phyloP scores from a whole-genome alignment of 2,113 vertebrate genomes.

The Morone chrysops region DNA sequence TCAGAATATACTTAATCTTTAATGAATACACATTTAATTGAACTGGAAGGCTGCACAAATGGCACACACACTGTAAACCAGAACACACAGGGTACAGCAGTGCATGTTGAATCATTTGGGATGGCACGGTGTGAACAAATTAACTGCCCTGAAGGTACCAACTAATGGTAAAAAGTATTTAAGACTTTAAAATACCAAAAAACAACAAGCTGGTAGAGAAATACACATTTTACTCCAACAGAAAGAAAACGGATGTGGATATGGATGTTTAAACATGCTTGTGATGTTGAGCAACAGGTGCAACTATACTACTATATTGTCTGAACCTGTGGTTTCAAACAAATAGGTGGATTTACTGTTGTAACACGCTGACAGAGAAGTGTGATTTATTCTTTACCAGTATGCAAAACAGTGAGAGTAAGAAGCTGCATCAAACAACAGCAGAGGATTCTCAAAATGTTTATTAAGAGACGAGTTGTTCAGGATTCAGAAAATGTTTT shows the following conservation, averaged over 20 bases:
- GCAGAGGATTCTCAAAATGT: neutral
- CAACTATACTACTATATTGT: too few relatives aligned
- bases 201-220: neutral
- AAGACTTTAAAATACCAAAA: constrained; percentile 13
- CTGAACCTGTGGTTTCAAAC: neutral
- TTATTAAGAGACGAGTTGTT: constrained; percentile 27
- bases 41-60: constrained; percentile 26
- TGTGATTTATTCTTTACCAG: neutral
- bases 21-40: constrained; percentile 33
- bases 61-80: constrained; percentile 46
- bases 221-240: neutral
- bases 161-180: constrained; percentile 8
- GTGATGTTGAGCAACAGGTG: neutral
- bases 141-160: neutral
- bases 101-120: constrained; percentile 17
- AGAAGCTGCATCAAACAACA: neutral
- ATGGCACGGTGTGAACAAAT: constrained; percentile 6
- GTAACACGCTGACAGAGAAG: neutral
- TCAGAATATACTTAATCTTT: neutral
- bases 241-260: neutral
- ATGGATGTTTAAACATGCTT: neutral
- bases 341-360: neutral
- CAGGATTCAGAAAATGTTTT: constrained; percentile 11
- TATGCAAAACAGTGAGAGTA: neutral
- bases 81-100: neutral